phyloP scores from a whole-genome alignment of 2,888 invertebrate species.

The Melikaiella ostensackeni region DNA sequence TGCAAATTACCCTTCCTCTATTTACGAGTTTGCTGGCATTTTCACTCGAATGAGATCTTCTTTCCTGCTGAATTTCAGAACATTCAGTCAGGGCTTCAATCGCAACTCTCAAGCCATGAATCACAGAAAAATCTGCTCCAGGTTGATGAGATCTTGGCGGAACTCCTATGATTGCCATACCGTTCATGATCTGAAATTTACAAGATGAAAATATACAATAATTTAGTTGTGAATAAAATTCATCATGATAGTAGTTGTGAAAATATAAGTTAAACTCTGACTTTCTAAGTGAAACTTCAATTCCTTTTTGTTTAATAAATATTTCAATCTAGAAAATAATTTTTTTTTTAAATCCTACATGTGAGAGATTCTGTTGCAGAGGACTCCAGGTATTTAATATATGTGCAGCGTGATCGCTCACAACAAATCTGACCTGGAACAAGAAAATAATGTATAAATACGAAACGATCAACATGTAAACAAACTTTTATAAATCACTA shows the following conservation, averaged over 20 bases:
- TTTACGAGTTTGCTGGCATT: slow-evolving; percentile 77
- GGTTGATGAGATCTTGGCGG: slow-evolving; percentile 82
- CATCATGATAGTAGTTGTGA: too few relatives aligned
- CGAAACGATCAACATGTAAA: background rate
- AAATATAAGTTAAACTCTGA: too few relatives aligned
- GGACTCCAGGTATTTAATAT: slow-evolving; percentile 91
- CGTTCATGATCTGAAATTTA: slow-evolving; percentile 85
- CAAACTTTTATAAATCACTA: background rate
- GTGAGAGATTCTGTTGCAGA: slow-evolving; percentile 90
- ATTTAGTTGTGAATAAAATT: too few relatives aligned
- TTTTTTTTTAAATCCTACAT: slow-evolving; percentile 85
- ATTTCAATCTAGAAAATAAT: background rate
- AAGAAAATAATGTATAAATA: background rate
- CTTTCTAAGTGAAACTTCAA: background rate
- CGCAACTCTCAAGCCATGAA: slow-evolving; percentile 91
- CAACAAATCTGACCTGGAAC: slow-evolving; percentile 88
- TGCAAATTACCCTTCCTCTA: slow-evolving; percentile 92
- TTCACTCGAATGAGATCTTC: slow-evolving; percentile 77
- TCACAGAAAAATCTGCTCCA: slow-evolving; percentile 84
- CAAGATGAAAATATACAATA: background rate
- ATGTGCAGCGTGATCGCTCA: slow-evolving; percentile 91
- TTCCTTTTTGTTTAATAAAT: background rate
- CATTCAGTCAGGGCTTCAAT: slow-evolving; percentile 91
- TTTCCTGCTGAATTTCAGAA: slow-evolving; percentile 86
- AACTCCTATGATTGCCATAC: slow-evolving; percentile 89